phyloP scores from a whole-genome alignment of 2,797 vertebrate species.

The Zenarchopterus dispar region DNA sequence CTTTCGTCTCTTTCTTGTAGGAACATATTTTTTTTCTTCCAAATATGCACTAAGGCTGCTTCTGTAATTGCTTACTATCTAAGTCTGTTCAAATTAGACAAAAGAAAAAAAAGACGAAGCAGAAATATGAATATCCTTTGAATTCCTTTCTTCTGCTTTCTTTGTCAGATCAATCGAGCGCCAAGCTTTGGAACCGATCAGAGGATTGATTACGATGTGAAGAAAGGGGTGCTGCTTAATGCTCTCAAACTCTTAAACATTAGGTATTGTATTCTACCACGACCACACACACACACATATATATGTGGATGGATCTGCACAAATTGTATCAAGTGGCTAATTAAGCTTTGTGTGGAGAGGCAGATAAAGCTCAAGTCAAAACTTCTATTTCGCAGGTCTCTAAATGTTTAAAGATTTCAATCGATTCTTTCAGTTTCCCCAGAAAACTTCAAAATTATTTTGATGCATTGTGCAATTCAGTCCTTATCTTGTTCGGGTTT shows the following conservation, averaged over 20 bases:
- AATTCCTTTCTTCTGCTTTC: constrained; percentile 54
- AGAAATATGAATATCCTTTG: constrained; percentile 30
- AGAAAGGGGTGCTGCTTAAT: constrained; percentile 94
- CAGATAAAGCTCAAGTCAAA: constrained; percentile 43
- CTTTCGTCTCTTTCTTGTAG: constrained; percentile 15
- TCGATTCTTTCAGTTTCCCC: constrained; percentile 35
- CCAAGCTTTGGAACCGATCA: constrained; percentile 99
- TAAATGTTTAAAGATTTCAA: constrained; percentile 56
- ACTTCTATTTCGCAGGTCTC: constrained; percentile 44
- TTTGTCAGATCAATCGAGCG: constrained; percentile 95
- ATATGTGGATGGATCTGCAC: constrained; percentile 11
- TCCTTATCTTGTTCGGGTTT: constrained; percentile 45
- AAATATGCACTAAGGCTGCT: constrained; percentile 44
- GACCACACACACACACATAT: neutral
- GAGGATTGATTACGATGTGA: constrained; percentile 98
- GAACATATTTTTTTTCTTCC: constrained; percentile 31
- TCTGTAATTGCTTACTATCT: constrained; percentile 47
- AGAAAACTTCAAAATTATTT: constrained; percentile 44
- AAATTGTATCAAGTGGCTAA: constrained; percentile 36
- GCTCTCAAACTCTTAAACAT: constrained; percentile 95
- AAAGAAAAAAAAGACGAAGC: constrained; percentile 31
- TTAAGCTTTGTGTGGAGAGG: constrained; percentile 48
- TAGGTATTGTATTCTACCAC: constrained; percentile 80
- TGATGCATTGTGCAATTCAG: constrained; percentile 32
- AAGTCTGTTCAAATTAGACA: constrained; percentile 35